Base-by-base conservation (phyloP, 2,888 invertebrate species). In the Andrena camellia region DNA sequence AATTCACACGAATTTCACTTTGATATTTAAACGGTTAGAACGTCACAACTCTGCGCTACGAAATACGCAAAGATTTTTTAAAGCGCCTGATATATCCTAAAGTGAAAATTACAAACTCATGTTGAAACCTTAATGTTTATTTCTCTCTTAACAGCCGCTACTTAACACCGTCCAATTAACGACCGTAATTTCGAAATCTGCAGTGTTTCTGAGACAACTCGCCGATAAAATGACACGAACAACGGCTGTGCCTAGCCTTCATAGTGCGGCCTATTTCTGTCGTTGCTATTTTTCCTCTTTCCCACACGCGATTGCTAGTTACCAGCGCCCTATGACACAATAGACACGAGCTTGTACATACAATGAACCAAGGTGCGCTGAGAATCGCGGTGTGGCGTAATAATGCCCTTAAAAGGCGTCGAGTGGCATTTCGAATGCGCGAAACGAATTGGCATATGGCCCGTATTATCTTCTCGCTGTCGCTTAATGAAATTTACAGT, bases 141-240 rank as follows among this genome's bases (percentile, higher is more conserved):
- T 42, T 42, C 4, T 13, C 1, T 42, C 42, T 42, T 13, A 42
- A 42, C 4, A 42, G 4, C 1, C 13, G 42, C 42, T 42, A 42
- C 42, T 42, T 42, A 42, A 42, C 42, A 42, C 42, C 42, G 10
- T 42, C 1, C 13, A 13, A 42, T 42, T 42, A 13, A 42, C 78
- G 26, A 63, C 57, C 5, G n/a, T 7, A 50, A 33, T 86, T 79
- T 50, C 78, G 84, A 82, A 87, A 88, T 84, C 80, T 71, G 63
- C 74, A 70, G 59, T 70, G 85, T 80, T 82, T 75, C 23, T 23
- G 67, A 81, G 88, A 86, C 83, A 88, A 88, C 78, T 50, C 63
- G 63, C 72, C 74, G 86, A 86, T 84, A 86, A 75, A 57, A 26
- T 71, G 83, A 81, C 83, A 74, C 77, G 82, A 75, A 75, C 84